phyloP scores from a whole-genome alignment of 2,797 vertebrate genomes.

The Champsocephalus esox region DNA sequence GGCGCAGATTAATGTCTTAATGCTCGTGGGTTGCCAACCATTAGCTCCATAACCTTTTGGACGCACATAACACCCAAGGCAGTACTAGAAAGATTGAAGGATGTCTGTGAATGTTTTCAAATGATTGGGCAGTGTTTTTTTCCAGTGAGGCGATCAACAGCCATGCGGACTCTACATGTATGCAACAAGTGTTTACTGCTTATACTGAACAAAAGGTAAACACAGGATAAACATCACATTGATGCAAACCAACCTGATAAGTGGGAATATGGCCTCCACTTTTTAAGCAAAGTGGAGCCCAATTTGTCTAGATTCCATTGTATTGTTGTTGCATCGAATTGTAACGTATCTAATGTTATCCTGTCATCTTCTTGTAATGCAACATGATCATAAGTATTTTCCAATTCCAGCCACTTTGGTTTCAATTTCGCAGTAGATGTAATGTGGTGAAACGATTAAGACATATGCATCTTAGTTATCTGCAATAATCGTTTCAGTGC shows the following conservation, averaged over 20 bases:
- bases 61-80: slow-evolving; percentile 20
- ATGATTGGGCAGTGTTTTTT: slow-evolving; percentile 7
- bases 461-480: neutral
- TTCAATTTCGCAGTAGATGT: neutral
- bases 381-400: neutral
- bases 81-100: slow-evolving; percentile 18
- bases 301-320: neutral
- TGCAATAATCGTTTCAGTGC: neutral
- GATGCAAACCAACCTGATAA: neutral
- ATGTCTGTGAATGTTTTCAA: slow-evolving; percentile 36
- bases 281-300: neutral
- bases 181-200: neutral
- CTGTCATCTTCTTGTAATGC: neutral
- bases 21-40: slow-evolving; percentile 48
- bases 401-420: neutral
- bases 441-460: neutral
- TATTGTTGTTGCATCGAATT: neutral
- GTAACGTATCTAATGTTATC: neutral
- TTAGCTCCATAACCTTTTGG: slow-evolving; percentile 53
- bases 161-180: slow-evolving; percentile 27
- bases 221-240: too few relatives aligned
- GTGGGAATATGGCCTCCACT: too few relatives aligned
- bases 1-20: slow-evolving; percentile 69
- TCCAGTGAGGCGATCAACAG: slow-evolving; percentile 7
- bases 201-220: neutral